phyloP scores from a whole-genome alignment of 2,797 vertebrate genomes.

The Chiloscyllium punctatum region DNA sequence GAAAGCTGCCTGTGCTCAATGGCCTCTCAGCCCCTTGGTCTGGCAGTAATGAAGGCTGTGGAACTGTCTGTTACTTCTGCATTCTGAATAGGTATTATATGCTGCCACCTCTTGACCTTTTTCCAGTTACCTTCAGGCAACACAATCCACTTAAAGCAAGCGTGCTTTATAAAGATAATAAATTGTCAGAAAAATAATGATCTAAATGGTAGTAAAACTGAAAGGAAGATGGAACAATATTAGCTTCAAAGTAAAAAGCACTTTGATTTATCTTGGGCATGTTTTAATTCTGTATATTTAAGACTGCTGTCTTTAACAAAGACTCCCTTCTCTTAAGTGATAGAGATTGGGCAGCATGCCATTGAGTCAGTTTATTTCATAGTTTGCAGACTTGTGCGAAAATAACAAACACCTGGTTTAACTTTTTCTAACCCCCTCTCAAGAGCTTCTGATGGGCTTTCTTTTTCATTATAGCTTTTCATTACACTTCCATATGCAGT shows the following conservation, averaged over 20 bases:
- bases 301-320: constrained; percentile 31
- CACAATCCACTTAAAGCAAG: constrained; percentile 13
- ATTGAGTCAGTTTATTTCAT: constrained; percentile 11
- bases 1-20: neutral
- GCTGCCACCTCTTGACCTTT: constrained; percentile 34
- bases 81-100: constrained; percentile 27
- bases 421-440: neutral
- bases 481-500: constrained; percentile 13
- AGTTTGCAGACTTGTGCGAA: constrained; percentile 25
- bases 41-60: neutral
- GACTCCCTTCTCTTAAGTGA: constrained; percentile 26
- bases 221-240: constrained; percentile 32
- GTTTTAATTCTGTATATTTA: constrained; percentile 18
- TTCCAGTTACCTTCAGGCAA: constrained; percentile 23
- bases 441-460: neutral
- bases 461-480: neutral
- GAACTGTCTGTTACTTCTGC: constrained; percentile 26
- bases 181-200: constrained; percentile 24
- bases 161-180: constrained; percentile 30
- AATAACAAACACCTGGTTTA: constrained; percentile 34
- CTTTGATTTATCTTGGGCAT: constrained; percentile 31
- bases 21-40: neutral
- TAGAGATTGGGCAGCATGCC: constrained; percentile 16
- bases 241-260: constrained; percentile 29
- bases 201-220: constrained; percentile 36